Conservation (phyloP, 2,113 vertebrate genomes). For the Cinclus cinclus region DNA sequence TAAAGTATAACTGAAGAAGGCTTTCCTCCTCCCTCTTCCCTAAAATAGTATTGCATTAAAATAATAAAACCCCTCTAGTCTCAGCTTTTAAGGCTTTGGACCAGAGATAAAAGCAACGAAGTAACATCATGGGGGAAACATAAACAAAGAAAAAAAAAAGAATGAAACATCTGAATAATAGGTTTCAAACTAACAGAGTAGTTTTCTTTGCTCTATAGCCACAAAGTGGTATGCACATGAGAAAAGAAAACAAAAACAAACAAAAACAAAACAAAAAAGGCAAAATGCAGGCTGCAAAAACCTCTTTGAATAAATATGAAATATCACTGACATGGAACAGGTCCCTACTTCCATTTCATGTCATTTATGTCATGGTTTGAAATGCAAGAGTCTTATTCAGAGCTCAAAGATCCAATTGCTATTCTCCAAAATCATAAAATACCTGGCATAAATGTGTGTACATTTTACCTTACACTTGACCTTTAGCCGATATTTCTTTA, state of each 20-base stretch:
- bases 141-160: fast-evolving
- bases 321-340: not conserved
- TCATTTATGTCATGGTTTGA: not conserved
- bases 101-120: not conserved
- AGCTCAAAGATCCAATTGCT: not conserved
- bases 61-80: not conserved
- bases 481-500: not conserved
- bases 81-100: not conserved
- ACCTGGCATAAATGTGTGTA: not conserved
- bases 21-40: not conserved
- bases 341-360: not conserved
- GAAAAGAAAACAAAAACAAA: conserved; percentile 7
- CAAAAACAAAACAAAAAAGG: conserved; percentile 14
- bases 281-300: not conserved
- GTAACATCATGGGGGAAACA: fast-evolving
- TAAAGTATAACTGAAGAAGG: not conserved
- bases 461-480: not conserved
- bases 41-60: not conserved
- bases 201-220: not conserved
- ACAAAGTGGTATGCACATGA: not conserved
- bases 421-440: not conserved
- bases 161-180: not conserved
- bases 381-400: conserved; percentile 7
- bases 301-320: conserved; percentile 26
- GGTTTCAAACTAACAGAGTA: not conserved